Evolutionary conservation across 2,113 vertebrate genomes (phyloP).

Genomic region (Cisticola juncidis): DNA sequence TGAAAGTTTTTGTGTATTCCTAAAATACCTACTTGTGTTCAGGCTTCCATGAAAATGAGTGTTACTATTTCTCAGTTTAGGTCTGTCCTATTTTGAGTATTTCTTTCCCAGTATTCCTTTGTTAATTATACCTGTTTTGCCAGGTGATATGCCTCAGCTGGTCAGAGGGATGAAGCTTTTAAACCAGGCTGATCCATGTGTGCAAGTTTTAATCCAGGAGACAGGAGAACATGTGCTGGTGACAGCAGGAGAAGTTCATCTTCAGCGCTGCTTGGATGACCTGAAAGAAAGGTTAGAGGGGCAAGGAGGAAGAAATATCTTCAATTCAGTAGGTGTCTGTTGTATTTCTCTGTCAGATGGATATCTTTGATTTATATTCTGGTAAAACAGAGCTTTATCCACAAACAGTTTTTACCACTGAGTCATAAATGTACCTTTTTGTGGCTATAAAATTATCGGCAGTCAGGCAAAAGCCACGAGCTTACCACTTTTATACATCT

Average conservation of each 20-base stretch:
- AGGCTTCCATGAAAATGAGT: neutral
- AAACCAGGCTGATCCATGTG: conserved; percentile 96
- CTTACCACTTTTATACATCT: neutral
- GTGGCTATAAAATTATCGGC: conserved; percentile 1
- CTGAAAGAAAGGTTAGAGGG: conserved; percentile 84
- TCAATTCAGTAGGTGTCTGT: neutral
- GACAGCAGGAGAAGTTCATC: conserved; percentile 95
- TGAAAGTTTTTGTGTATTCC: neutral
- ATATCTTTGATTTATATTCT: conserved; percentile 31
- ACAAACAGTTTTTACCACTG: neutral
- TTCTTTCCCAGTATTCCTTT: neutral
- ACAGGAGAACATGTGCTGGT: conserved; percentile 95
- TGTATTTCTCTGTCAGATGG: neutral
- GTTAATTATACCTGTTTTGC: conserved; percentile 13
- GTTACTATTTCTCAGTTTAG: neutral
- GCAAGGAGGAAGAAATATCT: neutral
- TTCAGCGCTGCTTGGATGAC: conserved; percentile 96
- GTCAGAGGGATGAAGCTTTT: conserved; percentile 93
- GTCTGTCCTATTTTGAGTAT: neutral
- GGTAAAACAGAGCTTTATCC: neutral
- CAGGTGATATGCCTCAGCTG: conserved; percentile 95
- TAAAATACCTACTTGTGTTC: neutral
- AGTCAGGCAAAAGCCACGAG: neutral
- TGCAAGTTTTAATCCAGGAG: conserved; percentile 94
- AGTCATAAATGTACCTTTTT: conserved; percentile 20